These are phyloP conservation scores for Parazoanthus swiftii DNA, from an alignment of 92 coral and sea anemone genomes.

Conservation along the genomic window DNA sequence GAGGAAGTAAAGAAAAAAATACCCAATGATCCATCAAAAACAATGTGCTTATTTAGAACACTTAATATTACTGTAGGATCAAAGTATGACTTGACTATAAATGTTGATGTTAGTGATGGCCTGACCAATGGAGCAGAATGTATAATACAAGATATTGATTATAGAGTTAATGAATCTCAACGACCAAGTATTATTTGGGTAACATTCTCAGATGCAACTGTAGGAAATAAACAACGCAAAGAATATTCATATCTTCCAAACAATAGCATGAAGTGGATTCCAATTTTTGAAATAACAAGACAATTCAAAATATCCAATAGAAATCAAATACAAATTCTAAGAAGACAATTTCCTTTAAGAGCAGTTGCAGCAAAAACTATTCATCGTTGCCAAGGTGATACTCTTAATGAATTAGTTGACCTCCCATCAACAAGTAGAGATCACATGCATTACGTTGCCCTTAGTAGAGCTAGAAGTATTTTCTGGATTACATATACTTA, in stretches of 20 bases:
- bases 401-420: conserved; percentile 3
- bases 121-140: conserved; percentile 40
- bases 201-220: conserved; percentile 30
- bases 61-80: conserved; percentile 22
- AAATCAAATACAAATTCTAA: not conserved
- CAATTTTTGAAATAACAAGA: too few species aligned
- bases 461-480: conserved; percentile 32
- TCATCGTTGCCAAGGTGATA: too few species aligned
- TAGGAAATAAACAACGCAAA: not conserved
- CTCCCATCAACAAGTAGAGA: conserved; percentile 24
- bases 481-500: conserved; percentile 19
- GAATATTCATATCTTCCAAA: conserved; percentile 18
- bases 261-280: too few species aligned
- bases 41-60: conserved; percentile 32
- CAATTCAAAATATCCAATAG: too few species aligned
- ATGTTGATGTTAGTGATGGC: conserved; percentile 41
- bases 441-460: conserved; percentile 40
- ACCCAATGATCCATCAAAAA: conserved; percentile 45
- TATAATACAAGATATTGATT: conserved; percentile 28
- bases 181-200: conserved; percentile 35
- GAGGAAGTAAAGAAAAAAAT: conserved; percentile 29
- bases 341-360: too few species aligned
- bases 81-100: conserved; percentile 38
- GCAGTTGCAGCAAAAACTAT: too few species aligned
- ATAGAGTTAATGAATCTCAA: conserved; percentile 21